Conservation (phyloP, 2,888 invertebrate genomes). For the Synanthedon tipuliformis region DNA sequence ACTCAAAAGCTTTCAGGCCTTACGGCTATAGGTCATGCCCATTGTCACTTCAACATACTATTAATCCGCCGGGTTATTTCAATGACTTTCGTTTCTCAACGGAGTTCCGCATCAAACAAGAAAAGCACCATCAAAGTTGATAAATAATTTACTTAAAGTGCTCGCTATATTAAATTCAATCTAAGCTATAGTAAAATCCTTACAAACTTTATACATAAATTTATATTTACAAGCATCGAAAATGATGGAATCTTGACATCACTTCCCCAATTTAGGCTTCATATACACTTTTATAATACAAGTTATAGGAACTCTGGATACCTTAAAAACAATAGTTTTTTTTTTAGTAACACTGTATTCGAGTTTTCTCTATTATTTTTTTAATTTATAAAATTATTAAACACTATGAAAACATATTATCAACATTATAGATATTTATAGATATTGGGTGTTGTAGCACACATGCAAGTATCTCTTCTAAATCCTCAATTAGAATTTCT, state of each 20-base stretch:
- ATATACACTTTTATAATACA: conserved; percentile 26
- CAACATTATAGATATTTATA: no score
- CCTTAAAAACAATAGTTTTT: conserved; percentile 20
- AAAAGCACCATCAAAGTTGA: no score
- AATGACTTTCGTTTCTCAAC: no score
- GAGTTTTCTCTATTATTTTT: conserved; percentile 24
- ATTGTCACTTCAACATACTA: no score
- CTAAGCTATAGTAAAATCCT: conserved; percentile 6
- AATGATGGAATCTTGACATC: conserved; percentile 7
- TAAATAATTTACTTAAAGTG: no score
- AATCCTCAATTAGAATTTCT: background rate
- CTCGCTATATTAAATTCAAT: background rate
- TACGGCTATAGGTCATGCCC: no score
- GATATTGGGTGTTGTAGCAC: conserved; percentile 6
- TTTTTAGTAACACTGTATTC: conserved; percentile 34
- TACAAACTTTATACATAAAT: conserved; percentile 6
- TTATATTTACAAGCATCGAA: conserved; percentile 2
- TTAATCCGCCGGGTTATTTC: no score
- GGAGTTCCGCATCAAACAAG: no score
- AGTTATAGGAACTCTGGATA: conserved; percentile 60
- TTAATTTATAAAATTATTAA: conserved; percentile 5
- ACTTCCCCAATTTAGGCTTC: conserved; percentile 8
- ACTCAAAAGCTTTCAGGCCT: no score
- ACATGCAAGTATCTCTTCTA: conserved; percentile 4
- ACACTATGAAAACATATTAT: conserved; percentile 1